Evolutionary conservation across 2,113 vertebrate species (phyloP).

Genomic region (Sinocyclocheilus maitianheensis): DNA sequence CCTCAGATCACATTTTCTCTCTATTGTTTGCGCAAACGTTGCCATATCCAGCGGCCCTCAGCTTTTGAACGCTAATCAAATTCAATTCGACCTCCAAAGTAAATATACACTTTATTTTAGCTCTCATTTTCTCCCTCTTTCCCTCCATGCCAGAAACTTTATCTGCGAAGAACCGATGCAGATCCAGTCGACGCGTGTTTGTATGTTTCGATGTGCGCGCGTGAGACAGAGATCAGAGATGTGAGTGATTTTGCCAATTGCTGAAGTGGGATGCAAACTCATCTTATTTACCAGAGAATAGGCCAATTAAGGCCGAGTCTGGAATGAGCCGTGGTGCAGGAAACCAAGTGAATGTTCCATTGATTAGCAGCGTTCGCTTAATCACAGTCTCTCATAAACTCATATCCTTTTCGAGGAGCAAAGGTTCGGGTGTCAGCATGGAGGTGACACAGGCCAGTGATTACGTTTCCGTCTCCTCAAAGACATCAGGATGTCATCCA

Average conservation of each 20-base stretch:
- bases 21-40: conserved; percentile 70
- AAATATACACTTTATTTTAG: conserved; percentile 49
- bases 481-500: conserved; percentile 56
- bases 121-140: conserved; percentile 12
- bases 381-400: conserved; percentile 79
- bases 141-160: conserved; percentile 33
- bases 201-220: conserved; percentile 48
- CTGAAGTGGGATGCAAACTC: conserved; percentile 76
- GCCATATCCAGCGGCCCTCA: conserved; percentile 69
- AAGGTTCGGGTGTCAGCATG: conserved; percentile 55
- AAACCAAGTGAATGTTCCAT: conserved; percentile 80
- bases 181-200: conserved; percentile 39
- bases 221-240: conserved; percentile 26
- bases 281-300: conserved; percentile 77
- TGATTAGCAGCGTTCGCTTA: conserved; percentile 82
- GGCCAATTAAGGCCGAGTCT: conserved; percentile 74
- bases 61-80: conserved; percentile 75
- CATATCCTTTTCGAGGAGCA: conserved; percentile 61
- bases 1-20: conserved; percentile 72
- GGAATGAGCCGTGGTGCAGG: conserved; percentile 75
- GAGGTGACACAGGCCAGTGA: conserved; percentile 62
- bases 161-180: conserved; percentile 60
- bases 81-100: conserved; percentile 76
- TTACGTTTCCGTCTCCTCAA: conserved; percentile 61
- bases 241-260: conserved; percentile 53